Base-by-base conservation (phyloP, 1,140 invertebrate species). In the Holotrichia oblita region DNA sequence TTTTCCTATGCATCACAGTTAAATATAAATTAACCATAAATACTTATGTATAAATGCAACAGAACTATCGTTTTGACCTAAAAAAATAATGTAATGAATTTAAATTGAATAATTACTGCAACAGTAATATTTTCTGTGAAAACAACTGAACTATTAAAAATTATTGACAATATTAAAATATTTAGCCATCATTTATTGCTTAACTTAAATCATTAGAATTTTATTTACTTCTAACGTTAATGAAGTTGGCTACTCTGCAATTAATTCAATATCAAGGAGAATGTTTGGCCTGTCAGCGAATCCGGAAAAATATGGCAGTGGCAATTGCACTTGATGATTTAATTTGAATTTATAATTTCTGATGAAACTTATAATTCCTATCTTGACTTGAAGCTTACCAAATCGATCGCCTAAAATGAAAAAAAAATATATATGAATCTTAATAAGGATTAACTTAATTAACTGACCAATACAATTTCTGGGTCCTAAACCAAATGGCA, bases 401-500 rank as follows among this genome's bases (percentile, higher is more conserved):
- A 61, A 77, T 64, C 48, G 44, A 6, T 40, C n/a, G 12, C 76
- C 76, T 77, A 40, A 40, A 59, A 77, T 0, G 40, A 34, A 59
- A 34, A 27, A 48, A 55, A 48, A 48, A 22, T 61, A n/a, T 6
- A 1, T 44, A 44, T 0, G 2, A 64, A n/a, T 6, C 17, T 3
- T 20, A 7, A 10, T 44, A 44, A 2, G 42, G 2, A 44, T 7
- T 9, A 10, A 9, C 42, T 14, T 17, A 14, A 41, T 74, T 27
- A 72, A 42, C 27, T 22, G 24, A 77, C 77, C 77, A 12, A 77
- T 72, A 17, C 77, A 77, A 22, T 20, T 42, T 42, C 77, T 77
- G 0, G 61, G 77, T 72, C 77, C 77, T 42, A 42, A 27, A 12
- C 77, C 77, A 44, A 77, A 77, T 7, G 77, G 77, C 2, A 77